Evolutionary conservation across 2,113 vertebrate species (phyloP).

Genomic region (Neodontobutis hainanensis): DNA sequence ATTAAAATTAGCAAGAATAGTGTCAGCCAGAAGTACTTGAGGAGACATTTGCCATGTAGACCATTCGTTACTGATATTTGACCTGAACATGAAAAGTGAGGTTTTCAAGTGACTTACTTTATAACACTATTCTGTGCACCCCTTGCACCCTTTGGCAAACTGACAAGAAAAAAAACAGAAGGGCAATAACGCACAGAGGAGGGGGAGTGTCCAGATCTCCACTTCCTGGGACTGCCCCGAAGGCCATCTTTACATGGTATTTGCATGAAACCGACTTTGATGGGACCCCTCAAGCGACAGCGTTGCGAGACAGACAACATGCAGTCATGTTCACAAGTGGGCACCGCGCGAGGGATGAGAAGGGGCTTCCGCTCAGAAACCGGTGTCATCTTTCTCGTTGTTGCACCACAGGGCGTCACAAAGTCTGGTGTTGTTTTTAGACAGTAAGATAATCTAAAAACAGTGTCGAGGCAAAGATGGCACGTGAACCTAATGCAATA

Average conservation of each 20-base stretch:
- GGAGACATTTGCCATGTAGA: too few species aligned
- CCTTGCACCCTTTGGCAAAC: slow-evolving; percentile 29
- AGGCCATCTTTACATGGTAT: slow-evolving; percentile 31
- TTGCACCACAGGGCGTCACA: slow-evolving; percentile 31
- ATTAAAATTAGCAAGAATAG: too few species aligned
- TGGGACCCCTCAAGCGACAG: slow-evolving; percentile 48
- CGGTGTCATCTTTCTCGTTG: slow-evolving; percentile 44
- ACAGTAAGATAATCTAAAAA: slow-evolving; percentile 3
- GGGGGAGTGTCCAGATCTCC: slow-evolving; percentile 34
- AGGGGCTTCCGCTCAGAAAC: slow-evolving; percentile 7
- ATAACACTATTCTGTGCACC: slow-evolving; percentile 6
- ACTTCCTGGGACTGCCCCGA: slow-evolving; percentile 39
- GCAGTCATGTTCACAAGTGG: slow-evolving; percentile 18
- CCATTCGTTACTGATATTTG: too few species aligned
- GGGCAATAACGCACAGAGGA: slow-evolving; percentile 21
- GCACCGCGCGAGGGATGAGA: slow-evolving; percentile 17
- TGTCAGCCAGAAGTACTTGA: too few species aligned
- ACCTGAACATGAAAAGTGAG: not conserved
- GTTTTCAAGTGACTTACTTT: slow-evolving; percentile 29
- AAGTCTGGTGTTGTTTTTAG: slow-evolving; percentile 40
- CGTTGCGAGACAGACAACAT: slow-evolving; percentile 2
- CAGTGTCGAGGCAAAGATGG: not conserved
- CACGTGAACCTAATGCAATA: not conserved
- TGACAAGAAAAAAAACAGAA: slow-evolving; percentile 45
- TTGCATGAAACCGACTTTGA: slow-evolving; percentile 44